phyloP scores from a whole-genome alignment of 2,113 vertebrate species.

The Platichthys flesus region DNA sequence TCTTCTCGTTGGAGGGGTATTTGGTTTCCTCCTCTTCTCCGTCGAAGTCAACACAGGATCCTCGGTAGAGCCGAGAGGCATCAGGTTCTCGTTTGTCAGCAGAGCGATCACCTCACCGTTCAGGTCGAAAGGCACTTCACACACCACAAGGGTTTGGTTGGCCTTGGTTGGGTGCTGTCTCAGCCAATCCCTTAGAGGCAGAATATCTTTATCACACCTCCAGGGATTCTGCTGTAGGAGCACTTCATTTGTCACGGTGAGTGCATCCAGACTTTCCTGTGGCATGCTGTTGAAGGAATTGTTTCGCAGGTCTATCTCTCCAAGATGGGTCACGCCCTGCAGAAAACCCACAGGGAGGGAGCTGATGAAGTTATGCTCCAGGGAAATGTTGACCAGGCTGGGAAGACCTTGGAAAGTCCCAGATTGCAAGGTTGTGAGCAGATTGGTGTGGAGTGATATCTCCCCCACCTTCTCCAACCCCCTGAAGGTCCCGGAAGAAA shows the following conservation, averaged over 20 bases:
- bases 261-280: slow-evolving; percentile 79
- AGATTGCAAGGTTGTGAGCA: slow-evolving; percentile 77
- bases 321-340: slow-evolving; percentile 70
- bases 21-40: slow-evolving; percentile 45
- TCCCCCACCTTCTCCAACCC: slow-evolving; percentile 86
- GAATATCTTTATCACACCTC: slow-evolving; percentile 87
- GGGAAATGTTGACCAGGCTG: slow-evolving; percentile 88
- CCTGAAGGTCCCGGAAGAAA: slow-evolving; percentile 83
- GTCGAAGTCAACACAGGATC: slow-evolving; percentile 53
- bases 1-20: slow-evolving; percentile 44
- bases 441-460: slow-evolving; percentile 90
- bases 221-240: slow-evolving; percentile 90
- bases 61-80: slow-evolving; percentile 33
- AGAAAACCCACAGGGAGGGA: slow-evolving; percentile 84
- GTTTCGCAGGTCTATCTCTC: slow-evolving; percentile 86
- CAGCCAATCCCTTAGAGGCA: slow-evolving; percentile 88
- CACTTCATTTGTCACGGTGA: slow-evolving; percentile 81
- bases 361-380: slow-evolving; percentile 88
- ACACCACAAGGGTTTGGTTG: slow-evolving; percentile 79
- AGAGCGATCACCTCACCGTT: slow-evolving; percentile 69
- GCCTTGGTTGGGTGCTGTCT: slow-evolving; percentile 75
- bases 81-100: slow-evolving; percentile 65
- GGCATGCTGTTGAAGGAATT: slow-evolving; percentile 88
- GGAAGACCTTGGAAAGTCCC: slow-evolving; percentile 81
- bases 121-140: slow-evolving; percentile 77